Evolutionary conservation across 2,113 vertebrate species (phyloP).

Genomic region (Chlorodrepanis virens): DNA sequence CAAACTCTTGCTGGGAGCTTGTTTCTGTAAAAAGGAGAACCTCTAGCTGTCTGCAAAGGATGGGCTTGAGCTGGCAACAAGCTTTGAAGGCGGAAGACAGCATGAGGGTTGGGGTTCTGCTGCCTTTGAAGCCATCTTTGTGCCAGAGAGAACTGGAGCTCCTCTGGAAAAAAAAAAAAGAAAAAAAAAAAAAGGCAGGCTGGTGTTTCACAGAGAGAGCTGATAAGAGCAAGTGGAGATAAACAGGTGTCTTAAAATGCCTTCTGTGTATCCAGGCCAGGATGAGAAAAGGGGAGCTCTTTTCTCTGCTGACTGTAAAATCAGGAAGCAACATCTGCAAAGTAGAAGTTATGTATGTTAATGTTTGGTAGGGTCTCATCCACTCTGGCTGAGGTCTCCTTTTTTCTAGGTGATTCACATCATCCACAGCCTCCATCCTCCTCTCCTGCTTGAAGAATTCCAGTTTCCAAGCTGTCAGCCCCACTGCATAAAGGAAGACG

Average conservation of each 20-base stretch:
- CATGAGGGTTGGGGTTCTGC: accelerated
- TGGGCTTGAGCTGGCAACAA: background rate
- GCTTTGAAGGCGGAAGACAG: background rate
- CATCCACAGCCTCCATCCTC: background rate
- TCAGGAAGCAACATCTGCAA: background rate
- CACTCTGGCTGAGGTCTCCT: background rate
- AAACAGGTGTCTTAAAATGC: background rate
- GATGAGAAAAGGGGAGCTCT: background rate
- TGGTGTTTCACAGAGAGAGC: background rate
- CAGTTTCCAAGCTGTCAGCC: background rate
- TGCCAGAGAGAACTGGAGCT: background rate
- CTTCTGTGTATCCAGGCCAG: background rate
- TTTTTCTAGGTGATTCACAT: background rate
- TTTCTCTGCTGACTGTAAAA: background rate
- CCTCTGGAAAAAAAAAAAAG: background rate
- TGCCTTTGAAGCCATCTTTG: background rate
- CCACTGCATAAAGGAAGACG: background rate
- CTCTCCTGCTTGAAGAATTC: background rate
- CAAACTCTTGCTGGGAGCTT: background rate
- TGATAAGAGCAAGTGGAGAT: background rate
- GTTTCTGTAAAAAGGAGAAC: background rate
- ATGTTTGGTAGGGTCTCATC: background rate
- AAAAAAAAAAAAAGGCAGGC: background rate
- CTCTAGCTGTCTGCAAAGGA: background rate
- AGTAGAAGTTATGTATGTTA: background rate